These are phyloP conservation scores for Leptoclinus maculatus DNA, from an alignment of 2,797 vertebrate species.

Conservation along the genomic window DNA sequence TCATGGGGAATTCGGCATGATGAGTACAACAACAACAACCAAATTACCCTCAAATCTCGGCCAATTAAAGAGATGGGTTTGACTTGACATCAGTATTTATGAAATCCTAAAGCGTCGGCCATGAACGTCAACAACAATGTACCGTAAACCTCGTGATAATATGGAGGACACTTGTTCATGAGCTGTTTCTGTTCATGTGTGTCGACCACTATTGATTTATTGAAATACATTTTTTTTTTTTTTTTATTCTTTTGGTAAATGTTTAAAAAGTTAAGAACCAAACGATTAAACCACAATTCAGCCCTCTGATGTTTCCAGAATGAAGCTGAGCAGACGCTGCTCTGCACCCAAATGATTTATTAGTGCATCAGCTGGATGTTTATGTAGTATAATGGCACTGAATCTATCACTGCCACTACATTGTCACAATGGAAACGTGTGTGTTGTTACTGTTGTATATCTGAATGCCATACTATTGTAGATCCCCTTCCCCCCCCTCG, in stretches of 20 bases:
- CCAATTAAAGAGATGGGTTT: neutral
- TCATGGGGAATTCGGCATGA: neutral
- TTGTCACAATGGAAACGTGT: slow-evolving; percentile 61
- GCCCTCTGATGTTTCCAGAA: neutral
- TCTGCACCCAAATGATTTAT: slow-evolving; percentile 59
- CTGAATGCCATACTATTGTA: slow-evolving; percentile 52
- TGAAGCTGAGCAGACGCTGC: slow-evolving; percentile 52
- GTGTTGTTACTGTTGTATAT: slow-evolving; percentile 58
- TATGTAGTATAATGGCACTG: slow-evolving; percentile 52
- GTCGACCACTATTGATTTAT: rapidly evolving
- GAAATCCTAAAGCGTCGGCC: neutral
- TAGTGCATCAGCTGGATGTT: slow-evolving; percentile 58
- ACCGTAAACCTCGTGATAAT: neutral
- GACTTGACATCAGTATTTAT: neutral
- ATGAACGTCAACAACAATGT: neutral
- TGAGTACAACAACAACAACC: neutral
- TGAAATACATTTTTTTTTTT: neutral
- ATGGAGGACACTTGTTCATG: neutral
- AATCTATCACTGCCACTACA: slow-evolving; percentile 64
- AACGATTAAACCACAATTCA: neutral
- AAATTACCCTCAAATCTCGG: no score
- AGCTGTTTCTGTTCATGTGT: neutral
- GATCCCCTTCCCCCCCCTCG: slow-evolving; percentile 24
- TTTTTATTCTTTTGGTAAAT: neutral
- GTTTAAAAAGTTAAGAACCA: neutral